Evolutionary conservation across 2,113 vertebrate genomes (phyloP).

Genomic region (Tichodroma muraria): DNA sequence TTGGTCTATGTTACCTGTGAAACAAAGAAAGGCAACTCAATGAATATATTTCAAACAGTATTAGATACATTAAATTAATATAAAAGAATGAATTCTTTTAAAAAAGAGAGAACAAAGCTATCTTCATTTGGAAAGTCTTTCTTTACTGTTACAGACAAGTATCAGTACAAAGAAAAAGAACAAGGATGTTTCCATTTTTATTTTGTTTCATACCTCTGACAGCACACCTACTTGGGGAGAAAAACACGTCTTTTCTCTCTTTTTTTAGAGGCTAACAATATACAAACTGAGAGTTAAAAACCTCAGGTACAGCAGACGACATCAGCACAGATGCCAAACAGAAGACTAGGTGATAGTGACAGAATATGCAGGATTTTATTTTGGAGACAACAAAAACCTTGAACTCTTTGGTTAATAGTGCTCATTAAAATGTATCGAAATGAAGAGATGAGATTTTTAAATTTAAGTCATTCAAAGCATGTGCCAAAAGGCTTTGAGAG

Average conservation of each 20-base stretch:
- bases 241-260: background rate
- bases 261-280: background rate
- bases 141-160: background rate
- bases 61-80: background rate
- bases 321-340: background rate
- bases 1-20: constrained; percentile 95
- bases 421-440: background rate
- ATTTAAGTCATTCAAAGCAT: background rate
- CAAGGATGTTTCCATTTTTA: background rate
- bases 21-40: background rate
- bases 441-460: background rate
- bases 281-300: background rate
- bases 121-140: background rate
- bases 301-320: background rate
- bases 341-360: background rate
- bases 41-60: background rate
- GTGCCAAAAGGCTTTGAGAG: background rate
- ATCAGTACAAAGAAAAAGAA: background rate
- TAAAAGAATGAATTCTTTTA: background rate
- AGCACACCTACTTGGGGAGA: background rate
- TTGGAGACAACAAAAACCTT: background rate
- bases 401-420: background rate
- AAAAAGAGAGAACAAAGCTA: background rate
- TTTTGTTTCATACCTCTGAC: background rate
- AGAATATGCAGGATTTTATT: background rate